phyloP scores from a whole-genome alignment of 2,113 vertebrate species.

The Emberiza fucata region DNA sequence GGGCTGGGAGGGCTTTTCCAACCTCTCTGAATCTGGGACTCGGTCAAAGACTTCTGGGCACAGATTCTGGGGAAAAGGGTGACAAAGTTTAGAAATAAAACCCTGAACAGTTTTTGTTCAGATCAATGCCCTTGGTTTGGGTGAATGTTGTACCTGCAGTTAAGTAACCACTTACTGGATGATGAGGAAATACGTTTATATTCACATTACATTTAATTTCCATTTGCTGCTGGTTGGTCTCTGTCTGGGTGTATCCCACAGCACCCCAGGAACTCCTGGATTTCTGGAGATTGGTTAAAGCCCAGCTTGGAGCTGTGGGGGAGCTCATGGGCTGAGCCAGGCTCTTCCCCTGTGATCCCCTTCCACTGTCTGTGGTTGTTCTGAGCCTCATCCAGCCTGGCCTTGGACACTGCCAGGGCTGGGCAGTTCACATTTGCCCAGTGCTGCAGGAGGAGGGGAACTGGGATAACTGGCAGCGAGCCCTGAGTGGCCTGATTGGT shows the following conservation, averaged over 20 bases:
- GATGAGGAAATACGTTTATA: neutral
- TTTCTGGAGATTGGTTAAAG: neutral
- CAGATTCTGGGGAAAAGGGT: rapidly evolving
- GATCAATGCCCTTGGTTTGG: rapidly evolving
- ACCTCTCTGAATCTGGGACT: rapidly evolving
- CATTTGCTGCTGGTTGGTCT: neutral
- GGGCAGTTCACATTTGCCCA: rapidly evolving
- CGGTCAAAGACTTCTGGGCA: neutral
- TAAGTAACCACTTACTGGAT: no score
- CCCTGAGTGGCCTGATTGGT: rapidly evolving
- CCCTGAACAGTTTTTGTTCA: rapidly evolving
- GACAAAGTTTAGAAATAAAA: rapidly evolving
- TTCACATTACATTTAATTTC: neutral
- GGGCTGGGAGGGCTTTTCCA: neutral
- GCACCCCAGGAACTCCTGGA: neutral
- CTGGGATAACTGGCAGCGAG: neutral
- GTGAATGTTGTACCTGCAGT: neutral
- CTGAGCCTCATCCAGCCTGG: neutral
- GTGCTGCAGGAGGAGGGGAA: rapidly evolving
- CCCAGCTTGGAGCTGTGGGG: neutral
- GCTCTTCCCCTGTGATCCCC: neutral
- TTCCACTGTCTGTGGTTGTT: rapidly evolving
- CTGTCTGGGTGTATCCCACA: no score
- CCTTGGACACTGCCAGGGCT: neutral
- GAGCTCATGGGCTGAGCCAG: neutral